A percentile compares a stretch with the other conserved stretches of the same genome.
Evolutionary conservation across 2,888 invertebrate species (phyloP).

Genomic region (Macroteleia sp.): DNA sequence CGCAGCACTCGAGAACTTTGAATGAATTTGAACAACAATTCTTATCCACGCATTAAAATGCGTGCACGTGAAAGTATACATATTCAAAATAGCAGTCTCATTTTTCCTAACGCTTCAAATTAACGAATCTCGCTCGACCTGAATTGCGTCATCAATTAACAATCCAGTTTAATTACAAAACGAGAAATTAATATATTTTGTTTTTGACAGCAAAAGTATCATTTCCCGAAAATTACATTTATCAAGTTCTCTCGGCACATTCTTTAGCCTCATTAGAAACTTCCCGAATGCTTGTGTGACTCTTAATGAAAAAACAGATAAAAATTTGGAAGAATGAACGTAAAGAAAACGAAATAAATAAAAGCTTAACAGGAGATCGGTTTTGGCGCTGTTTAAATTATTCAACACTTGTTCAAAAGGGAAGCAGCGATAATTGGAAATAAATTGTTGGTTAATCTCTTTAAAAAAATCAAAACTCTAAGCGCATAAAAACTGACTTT

Average conservation of each 20-base stretch:
- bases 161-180: conserved; percentile 42
- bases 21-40: conserved; percentile 41
- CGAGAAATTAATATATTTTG: conserved; percentile 46
- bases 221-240: conserved; percentile 52
- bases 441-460: too few species aligned
- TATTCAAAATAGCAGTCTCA: conserved; percentile 32
- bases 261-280: conserved; percentile 57
- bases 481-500: too few species aligned
- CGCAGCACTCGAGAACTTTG: background rate
- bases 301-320: too few species aligned
- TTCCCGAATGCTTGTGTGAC: conserved; percentile 1
- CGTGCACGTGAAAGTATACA: too few species aligned
- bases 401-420: too few species aligned
- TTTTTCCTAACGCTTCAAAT: conserved; percentile 18
- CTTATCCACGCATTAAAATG: conserved; percentile 21
- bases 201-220: conserved; percentile 42
- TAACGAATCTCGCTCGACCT: conserved; percentile 8
- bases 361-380: too few species aligned
- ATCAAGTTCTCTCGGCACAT: conserved; percentile 37
- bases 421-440: too few species aligned
- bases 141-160: conserved; percentile 30
- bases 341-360: too few species aligned
- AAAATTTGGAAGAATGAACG: too few species aligned
- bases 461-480: too few species aligned
- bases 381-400: background rate